These are phyloP conservation scores for Eledona agricola DNA, from an alignment of 2,888 invertebrate genomes.

Conservation along the genomic window DNA sequence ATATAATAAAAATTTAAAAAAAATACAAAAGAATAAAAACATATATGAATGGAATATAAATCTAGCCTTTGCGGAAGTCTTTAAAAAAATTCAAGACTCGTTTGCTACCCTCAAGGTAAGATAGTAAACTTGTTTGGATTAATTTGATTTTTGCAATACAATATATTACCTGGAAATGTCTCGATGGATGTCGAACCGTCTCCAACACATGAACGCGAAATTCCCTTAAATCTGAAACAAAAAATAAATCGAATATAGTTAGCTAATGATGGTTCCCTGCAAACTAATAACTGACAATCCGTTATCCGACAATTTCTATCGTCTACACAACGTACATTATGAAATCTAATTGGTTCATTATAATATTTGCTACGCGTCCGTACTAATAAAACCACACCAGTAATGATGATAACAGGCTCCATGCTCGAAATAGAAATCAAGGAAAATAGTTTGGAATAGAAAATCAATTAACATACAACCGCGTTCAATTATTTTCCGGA, in stretches of 20 bases:
- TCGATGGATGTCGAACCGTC: slow-evolving; percentile 73
- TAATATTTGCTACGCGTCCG: slow-evolving; percentile 15
- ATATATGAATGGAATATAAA: too few relatives aligned
- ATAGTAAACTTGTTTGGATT: too few relatives aligned
- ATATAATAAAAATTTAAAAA: too few relatives aligned
- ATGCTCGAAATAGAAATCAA: too few relatives aligned
- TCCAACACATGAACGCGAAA: slow-evolving; percentile 66
- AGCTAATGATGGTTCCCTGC: background rate
- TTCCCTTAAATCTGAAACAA: slow-evolving; percentile 60
- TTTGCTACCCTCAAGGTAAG: too few relatives aligned
- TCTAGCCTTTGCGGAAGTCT: too few relatives aligned
- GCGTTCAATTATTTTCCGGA: slow-evolving; percentile 5
- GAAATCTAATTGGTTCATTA: slow-evolving; percentile 35
- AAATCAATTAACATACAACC: slow-evolving; percentile 4
- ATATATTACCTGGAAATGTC: slow-evolving; percentile 71
- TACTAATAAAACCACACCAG: background rate
- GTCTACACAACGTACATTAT: slow-evolving; percentile 10
- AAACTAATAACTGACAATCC: slow-evolving; percentile 4
- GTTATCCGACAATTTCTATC: slow-evolving; percentile 21
- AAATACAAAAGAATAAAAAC: too few relatives aligned
- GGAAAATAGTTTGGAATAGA: too few relatives aligned
- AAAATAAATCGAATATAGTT: slow-evolving; percentile 31
- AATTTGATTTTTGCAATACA: slow-evolving; percentile 1
- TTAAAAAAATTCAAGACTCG: too few relatives aligned
- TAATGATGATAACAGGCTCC: too few relatives aligned